A percentile compares a stretch with the other conserved stretches of the same genome.
phyloP scores from a whole-genome alignment of 2,888 invertebrate genomes.

The Drosophila diplacantha region DNA sequence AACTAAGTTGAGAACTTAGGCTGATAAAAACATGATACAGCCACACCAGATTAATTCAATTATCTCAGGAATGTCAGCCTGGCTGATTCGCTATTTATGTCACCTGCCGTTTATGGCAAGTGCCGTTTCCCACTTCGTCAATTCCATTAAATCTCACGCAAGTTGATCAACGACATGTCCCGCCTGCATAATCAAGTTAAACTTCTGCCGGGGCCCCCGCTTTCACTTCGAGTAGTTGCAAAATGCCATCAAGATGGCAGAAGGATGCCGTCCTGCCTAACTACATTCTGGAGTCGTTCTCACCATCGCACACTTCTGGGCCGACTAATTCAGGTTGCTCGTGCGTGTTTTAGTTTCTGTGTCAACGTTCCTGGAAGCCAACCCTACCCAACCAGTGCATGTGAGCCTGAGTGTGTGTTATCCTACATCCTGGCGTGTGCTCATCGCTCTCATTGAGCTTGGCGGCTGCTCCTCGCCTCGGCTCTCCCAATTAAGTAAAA shows the following conservation, averaged over 20 bases:
- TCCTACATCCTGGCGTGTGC: slow-evolving; percentile 24
- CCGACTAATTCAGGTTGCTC: slow-evolving; percentile 40
- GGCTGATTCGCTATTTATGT: slow-evolving; percentile 16
- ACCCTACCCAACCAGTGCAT: slow-evolving; percentile 14
- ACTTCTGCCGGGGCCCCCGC: slow-evolving; percentile 12
- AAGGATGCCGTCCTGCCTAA: slow-evolving; percentile 28
- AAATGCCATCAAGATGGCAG: slow-evolving; percentile 16
- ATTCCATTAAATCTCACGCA: slow-evolving; percentile 36
- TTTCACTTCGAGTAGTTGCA: slow-evolving; percentile 23
- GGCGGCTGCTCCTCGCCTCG: slow-evolving; percentile 30
- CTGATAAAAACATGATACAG: too few species aligned
- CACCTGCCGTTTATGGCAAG: slow-evolving; percentile 11
- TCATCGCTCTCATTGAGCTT: slow-evolving; percentile 46
- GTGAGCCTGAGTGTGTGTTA: slow-evolving; percentile 9
- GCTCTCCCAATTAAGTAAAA: slow-evolving; percentile 64
- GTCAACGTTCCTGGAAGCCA: slow-evolving; percentile 23
- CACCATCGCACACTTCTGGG: slow-evolving; percentile 12
- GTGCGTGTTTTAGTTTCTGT: slow-evolving; percentile 44
- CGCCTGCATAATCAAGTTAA: slow-evolving; percentile 36
- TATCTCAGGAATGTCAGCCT: neutral
- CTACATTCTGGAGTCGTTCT: slow-evolving; percentile 18
- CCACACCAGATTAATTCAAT: neutral
- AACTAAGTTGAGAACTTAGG: neutral
- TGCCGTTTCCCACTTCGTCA: slow-evolving; percentile 23
- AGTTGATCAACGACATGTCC: slow-evolving; percentile 31